phyloP scores from a whole-genome alignment of 2,888 invertebrate species.

The Choristoneura rosaceana region DNA sequence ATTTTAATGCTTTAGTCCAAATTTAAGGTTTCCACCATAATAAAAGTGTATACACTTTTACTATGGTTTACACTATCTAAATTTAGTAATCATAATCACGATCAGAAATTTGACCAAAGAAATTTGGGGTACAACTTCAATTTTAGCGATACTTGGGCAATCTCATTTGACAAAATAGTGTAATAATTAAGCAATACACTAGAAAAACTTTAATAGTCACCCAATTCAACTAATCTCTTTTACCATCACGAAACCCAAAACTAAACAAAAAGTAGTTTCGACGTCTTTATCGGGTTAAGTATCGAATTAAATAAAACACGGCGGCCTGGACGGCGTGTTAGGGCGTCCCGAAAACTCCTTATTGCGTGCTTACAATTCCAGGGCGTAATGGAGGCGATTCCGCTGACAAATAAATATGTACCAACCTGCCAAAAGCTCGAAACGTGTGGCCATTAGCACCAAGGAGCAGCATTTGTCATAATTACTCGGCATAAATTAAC shows the following conservation, averaged over 20 bases:
- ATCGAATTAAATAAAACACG: conserved; percentile 37
- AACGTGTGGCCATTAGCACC: conserved; percentile 54
- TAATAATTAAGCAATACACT: neutral
- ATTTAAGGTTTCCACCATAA: too few relatives aligned
- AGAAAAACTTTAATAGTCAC: neutral
- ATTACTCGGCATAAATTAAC: conserved; percentile 24
- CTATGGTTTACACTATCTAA: too few relatives aligned
- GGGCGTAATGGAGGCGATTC: conserved; percentile 76
- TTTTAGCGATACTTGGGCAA: too few relatives aligned
- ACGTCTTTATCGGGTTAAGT: conserved; percentile 8
- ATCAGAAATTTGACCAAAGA: too few relatives aligned
- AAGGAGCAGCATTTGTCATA: conserved; percentile 23
- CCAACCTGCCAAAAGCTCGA: conserved; percentile 62
- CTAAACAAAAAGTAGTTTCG: conserved; percentile 14
- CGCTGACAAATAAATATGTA: conserved; percentile 81
- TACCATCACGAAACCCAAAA: conserved; percentile 1
- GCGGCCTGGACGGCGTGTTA: conserved; percentile 55
- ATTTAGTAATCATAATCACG: too few relatives aligned
- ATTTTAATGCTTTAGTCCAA: too few relatives aligned
- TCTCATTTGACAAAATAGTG: neutral
- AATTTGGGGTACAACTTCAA: too few relatives aligned
- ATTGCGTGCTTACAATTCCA: conserved; percentile 76
- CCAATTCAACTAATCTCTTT: neutral
- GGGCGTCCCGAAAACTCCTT: conserved; percentile 69
- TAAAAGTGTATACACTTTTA: too few relatives aligned